Evolutionary conservation across 2,888 invertebrate species (phyloP).

Genomic region (Hoplodrina ambigua): DNA sequence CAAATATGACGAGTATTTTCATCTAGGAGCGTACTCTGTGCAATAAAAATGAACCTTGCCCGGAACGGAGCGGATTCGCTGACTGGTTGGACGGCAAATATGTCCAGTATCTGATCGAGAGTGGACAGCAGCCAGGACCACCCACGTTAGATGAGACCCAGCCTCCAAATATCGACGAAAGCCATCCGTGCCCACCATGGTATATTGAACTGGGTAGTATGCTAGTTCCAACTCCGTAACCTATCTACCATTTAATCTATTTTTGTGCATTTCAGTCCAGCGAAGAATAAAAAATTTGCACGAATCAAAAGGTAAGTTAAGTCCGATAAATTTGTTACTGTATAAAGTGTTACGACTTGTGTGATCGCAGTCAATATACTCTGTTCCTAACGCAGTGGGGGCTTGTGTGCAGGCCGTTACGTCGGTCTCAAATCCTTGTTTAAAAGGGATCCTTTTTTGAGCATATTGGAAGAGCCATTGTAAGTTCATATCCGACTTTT

Average conservation of each 20-base stretch:
- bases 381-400: background rate
- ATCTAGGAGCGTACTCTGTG: slow-evolving; percentile 64
- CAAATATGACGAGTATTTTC: slow-evolving; percentile 2
- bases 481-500: background rate
- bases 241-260: background rate
- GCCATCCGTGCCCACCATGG: slow-evolving; percentile 16
- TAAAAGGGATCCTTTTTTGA: background rate
- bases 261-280: slow-evolving; percentile 61
- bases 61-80: slow-evolving; percentile 74
- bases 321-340: background rate
- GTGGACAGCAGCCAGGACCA: background rate
- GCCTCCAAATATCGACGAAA: background rate
- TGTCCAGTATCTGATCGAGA: slow-evolving; percentile 73
- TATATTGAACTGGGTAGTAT: slow-evolving; percentile 9
- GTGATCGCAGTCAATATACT: background rate
- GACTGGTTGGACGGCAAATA: slow-evolving; percentile 84
- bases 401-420: background rate
- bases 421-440: background rate
- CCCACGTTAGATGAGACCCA: background rate
- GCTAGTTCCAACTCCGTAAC: background rate
- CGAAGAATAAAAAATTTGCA: slow-evolving; percentile 56
- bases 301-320: slow-evolving; percentile 68
- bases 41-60: slow-evolving; percentile 41
- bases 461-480: background rate
- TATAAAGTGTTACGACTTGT: background rate